These are phyloP conservation scores for Lepus oiostolus DNA, from an alignment of 2,797 vertebrate genomes.

Conservation along the genomic window DNA sequence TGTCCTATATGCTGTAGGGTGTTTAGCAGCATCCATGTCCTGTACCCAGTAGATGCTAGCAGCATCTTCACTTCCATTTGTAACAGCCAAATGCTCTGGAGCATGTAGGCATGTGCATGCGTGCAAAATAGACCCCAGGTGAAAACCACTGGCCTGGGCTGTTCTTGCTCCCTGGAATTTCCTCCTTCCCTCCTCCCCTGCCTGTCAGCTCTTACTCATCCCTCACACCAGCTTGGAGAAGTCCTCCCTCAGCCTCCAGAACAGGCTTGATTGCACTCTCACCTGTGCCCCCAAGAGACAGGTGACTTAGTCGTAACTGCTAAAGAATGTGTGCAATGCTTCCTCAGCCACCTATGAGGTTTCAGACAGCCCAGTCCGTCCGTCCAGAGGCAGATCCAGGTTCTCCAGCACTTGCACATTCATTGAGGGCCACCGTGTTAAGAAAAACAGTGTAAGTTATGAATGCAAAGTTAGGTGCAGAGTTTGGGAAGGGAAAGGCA, in stretches of 20 bases:
- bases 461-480: background rate
- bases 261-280: background rate
- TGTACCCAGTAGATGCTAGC: background rate
- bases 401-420: constrained; percentile 26
- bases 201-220: background rate
- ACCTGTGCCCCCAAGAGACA: background rate
- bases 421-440: background rate
- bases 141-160: constrained; percentile 12
- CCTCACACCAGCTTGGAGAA: constrained; percentile 35
- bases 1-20: background rate
- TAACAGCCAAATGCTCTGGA: background rate
- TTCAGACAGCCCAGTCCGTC: background rate
- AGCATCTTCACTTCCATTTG: background rate
- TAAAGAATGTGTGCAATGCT: background rate
- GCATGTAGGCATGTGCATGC: background rate
- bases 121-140: background rate
- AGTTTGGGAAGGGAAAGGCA: background rate
- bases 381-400: background rate
- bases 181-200: background rate
- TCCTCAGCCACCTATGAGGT: background rate
- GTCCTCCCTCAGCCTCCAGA: constrained; percentile 21
- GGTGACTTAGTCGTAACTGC: background rate
- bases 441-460: constrained; percentile 25
- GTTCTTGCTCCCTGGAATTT: background rate
- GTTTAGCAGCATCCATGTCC: background rate